These are phyloP conservation scores for Nemoura dubitans DNA, from an alignment of 2,888 invertebrate genomes.

Conservation along the genomic window DNA sequence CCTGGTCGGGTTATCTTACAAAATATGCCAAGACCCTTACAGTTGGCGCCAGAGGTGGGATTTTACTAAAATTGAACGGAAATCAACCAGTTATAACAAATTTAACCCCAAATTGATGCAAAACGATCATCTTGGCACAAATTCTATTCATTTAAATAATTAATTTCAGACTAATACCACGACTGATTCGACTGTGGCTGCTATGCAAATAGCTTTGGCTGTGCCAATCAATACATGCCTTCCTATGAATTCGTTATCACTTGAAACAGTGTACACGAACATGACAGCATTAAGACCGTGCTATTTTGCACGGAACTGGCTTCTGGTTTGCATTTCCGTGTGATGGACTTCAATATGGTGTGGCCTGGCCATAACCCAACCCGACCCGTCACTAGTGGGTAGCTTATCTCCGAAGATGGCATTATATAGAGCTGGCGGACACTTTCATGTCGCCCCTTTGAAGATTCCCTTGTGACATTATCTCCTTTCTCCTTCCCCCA, in stretches of 20 bases:
- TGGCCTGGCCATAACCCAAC: not conserved
- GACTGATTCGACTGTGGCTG: not conserved
- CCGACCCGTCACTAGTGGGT: not conserved
- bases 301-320: not conserved
- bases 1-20: not conserved
- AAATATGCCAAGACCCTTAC: not conserved
- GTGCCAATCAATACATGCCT: not conserved
- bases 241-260: not conserved
- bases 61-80: not conserved
- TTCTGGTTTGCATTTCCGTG: not conserved
- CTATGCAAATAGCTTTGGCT: not conserved
- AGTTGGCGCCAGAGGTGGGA: not conserved
- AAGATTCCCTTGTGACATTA: constrained; percentile 12
- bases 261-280: not conserved
- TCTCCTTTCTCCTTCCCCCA: not conserved
- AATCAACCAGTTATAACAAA: not conserved
- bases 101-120: too few relatives aligned
- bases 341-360: not conserved
- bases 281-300: not conserved
- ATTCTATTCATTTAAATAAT: too few relatives aligned
- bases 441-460: constrained; percentile 2
- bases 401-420: not conserved
- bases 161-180: not conserved
- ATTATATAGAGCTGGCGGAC: not conserved
- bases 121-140: too few relatives aligned